A percentile compares a stretch with the other conserved stretches of the same genome.
Conservation (phyloP, 2,888 invertebrate genomes). For the Coenonympha arcania region DNA sequence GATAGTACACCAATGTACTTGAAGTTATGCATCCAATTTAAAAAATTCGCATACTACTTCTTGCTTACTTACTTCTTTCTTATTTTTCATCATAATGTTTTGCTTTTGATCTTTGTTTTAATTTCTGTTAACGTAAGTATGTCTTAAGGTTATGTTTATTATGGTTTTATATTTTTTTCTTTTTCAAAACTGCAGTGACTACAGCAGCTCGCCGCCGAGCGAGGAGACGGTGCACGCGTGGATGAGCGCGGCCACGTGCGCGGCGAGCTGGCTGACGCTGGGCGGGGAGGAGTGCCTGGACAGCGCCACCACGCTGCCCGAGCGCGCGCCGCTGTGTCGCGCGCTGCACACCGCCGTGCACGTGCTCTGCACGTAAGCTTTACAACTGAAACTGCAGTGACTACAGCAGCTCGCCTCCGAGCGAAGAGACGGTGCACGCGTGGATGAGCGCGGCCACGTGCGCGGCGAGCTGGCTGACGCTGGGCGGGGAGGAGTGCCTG, state of each 20-base stretch:
- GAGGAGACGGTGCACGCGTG: slow-evolving; percentile 50
- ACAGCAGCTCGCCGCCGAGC: slow-evolving; percentile 46
- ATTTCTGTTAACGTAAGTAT: too few species aligned
- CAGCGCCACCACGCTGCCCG: slow-evolving; percentile 44
- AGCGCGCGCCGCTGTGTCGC: slow-evolving; percentile 57
- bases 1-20: too few species aligned
- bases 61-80: too few species aligned
- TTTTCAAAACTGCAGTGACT: slow-evolving; percentile 47
- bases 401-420: slow-evolving; percentile 48
- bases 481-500: slow-evolving; percentile 50
- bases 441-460: slow-evolving; percentile 59
- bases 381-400: slow-evolving; percentile 34
- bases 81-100: too few species aligned
- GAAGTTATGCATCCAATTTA: too few species aligned
- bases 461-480: slow-evolving; percentile 56
- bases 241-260: slow-evolving; percentile 55
- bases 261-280: slow-evolving; percentile 57
- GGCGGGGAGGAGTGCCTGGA: slow-evolving; percentile 52
- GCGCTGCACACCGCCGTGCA: slow-evolving; percentile 53
- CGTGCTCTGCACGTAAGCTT: slow-evolving; percentile 54
- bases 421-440: slow-evolving; percentile 44
- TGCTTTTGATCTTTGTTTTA: too few species aligned
- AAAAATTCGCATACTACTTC: too few species aligned
- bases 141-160: too few species aligned
- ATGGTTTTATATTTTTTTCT: too few species aligned